Conservation (phyloP, 2,797 vertebrate genomes). For the Lithobates sylvaticus region DNA sequence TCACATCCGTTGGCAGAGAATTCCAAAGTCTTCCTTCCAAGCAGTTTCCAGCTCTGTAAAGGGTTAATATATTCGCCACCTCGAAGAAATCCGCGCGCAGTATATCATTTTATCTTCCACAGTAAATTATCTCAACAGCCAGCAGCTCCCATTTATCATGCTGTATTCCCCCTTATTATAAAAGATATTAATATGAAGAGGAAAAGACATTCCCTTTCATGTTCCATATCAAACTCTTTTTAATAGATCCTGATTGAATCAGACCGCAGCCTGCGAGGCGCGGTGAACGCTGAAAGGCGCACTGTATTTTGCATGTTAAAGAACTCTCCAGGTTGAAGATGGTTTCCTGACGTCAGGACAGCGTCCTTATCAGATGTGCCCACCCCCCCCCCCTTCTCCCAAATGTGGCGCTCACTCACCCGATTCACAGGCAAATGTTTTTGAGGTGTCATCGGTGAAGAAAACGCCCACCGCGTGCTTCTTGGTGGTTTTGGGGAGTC, state of each 20-base stretch:
- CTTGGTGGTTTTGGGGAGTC: constrained; percentile 80
- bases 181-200: not conserved
- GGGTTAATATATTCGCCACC: not conserved
- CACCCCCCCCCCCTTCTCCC: not conserved
- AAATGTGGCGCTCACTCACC: constrained; percentile 70
- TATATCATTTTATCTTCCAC: constrained; percentile 17
- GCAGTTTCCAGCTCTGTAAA: no score
- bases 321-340: not conserved
- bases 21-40: no score
- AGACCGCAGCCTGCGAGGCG: constrained; percentile 1
- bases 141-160: not conserved
- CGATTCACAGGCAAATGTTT: constrained; percentile 85
- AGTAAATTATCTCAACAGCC: constrained; percentile 20
- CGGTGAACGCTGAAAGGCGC: not conserved
- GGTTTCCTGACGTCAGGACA: not conserved
- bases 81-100: not conserved
- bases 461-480: constrained; percentile 81
- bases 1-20: no score
- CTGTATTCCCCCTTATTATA: constrained; percentile 14
- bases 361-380: not conserved
- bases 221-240: constrained; percentile 26
- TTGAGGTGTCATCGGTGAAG: constrained; percentile 81
- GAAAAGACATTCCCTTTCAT: constrained; percentile 13
- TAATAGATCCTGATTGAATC: constrained; percentile 19
- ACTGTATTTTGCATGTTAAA: constrained; percentile 18